phyloP scores from a whole-genome alignment of 2,113 vertebrate genomes.

The Turnix velox region DNA sequence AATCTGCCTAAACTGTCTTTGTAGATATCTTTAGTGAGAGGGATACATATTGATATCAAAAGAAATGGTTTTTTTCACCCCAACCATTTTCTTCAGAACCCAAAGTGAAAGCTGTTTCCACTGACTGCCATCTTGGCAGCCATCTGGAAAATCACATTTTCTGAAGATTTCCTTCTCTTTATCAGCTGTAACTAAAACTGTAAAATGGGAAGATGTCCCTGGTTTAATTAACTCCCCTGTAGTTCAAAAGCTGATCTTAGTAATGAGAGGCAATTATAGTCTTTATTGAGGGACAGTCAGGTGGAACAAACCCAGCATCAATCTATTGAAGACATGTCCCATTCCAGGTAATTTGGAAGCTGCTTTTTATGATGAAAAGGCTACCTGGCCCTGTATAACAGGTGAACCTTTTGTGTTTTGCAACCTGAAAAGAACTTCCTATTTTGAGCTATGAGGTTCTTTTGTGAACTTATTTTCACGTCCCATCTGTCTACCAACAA shows the following conservation, averaged over 20 bases:
- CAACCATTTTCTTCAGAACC: conserved; percentile 10
- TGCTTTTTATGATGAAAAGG: neutral
- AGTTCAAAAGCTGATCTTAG: conserved; percentile 59
- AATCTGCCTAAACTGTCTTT: neutral
- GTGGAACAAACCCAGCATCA: conserved; percentile 47
- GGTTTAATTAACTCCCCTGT: conserved; percentile 59
- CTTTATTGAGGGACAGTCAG: conserved; percentile 46
- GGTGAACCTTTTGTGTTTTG: neutral
- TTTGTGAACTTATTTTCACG: neutral
- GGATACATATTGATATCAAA: neutral
- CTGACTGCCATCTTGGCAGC: conserved; percentile 43
- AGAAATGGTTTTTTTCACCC: neutral
- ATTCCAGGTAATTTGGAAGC: conserved; percentile 29
- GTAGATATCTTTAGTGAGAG: neutral
- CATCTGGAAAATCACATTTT: conserved; percentile 64
- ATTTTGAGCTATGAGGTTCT: neutral
- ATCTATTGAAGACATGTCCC: neutral
- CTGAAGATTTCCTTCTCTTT: conserved; percentile 32
- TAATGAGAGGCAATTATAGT: conserved; percentile 57
- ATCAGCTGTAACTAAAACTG: conserved; percentile 58
- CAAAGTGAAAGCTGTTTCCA: conserved; percentile 36
- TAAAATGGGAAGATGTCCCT: conserved; percentile 41
- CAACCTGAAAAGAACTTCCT: neutral
- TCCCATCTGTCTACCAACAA: neutral
- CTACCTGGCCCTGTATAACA: neutral